Conservation (phyloP, 1,140 invertebrate species). For the Eciton burchellii region DNA sequence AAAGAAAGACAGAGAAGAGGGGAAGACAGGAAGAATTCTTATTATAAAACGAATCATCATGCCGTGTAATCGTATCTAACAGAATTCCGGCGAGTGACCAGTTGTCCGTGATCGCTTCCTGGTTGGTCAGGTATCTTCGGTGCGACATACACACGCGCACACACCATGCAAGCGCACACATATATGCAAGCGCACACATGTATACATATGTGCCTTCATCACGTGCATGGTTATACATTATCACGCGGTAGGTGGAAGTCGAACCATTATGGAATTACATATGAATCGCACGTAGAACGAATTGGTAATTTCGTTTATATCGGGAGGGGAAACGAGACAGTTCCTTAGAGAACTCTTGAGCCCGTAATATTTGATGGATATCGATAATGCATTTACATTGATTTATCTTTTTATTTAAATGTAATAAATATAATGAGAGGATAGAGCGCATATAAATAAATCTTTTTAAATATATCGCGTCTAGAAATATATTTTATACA, state of each 20-base stretch:
- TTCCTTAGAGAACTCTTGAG: neutral
- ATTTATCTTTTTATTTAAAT: neutral
- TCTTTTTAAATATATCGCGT: neutral
- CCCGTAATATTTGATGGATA: neutral
- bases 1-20: neutral
- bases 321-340: neutral
- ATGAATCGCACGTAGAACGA: too few relatives aligned
- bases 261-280: slow-evolving; percentile 22
- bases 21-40: slow-evolving; percentile 38
- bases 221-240: neutral
- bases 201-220: neutral
- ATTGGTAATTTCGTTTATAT: neutral
- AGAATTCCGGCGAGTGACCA: slow-evolving; percentile 74
- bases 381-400: neutral
- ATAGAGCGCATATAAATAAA: neutral
- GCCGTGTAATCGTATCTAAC: slow-evolving; percentile 62
- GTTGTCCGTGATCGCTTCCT: slow-evolving; percentile 75
- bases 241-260: neutral
- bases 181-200: neutral
- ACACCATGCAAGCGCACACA: slow-evolving; percentile 3
- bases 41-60: slow-evolving; percentile 58
- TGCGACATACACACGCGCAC: neutral
- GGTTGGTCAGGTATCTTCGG: slow-evolving; percentile 66
- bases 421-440: neutral
- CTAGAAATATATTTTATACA: neutral